Evolutionary conservation across 1,140 invertebrate genomes (phyloP).

Genomic region (Phortica variegata): DNA sequence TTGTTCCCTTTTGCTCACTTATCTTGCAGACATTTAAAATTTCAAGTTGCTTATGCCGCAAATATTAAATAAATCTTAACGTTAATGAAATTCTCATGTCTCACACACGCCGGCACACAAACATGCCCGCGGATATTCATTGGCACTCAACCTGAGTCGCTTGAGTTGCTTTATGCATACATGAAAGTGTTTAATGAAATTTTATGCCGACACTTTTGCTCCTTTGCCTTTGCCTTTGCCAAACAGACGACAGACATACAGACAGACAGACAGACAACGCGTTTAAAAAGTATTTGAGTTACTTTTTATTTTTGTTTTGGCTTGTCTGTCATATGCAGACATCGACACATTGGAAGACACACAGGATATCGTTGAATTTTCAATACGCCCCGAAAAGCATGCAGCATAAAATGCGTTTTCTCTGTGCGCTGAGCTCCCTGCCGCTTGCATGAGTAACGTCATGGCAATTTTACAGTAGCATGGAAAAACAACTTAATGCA

Average conservation of each 20-base stretch:
- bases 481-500: conserved; percentile 51
- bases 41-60: too few relatives aligned
- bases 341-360: background rate
- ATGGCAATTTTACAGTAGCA: conserved; percentile 14
- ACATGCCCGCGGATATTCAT: too few relatives aligned
- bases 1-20: too few relatives aligned
- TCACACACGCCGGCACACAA: too few relatives aligned
- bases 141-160: too few relatives aligned
- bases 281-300: background rate
- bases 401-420: conserved; percentile 10
- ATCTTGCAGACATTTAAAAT: too few relatives aligned
- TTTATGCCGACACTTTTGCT: conserved; percentile 26
- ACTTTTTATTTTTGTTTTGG: too few relatives aligned
- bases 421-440: conserved; percentile 17
- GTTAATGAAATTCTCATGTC: too few relatives aligned
- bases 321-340: background rate
- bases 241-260: background rate
- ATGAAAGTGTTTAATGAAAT: conserved; percentile 47
- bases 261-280: background rate
- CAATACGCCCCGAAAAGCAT: conserved; percentile 5
- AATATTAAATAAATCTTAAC: too few relatives aligned
- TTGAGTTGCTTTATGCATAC: too few relatives aligned
- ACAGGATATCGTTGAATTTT: conserved; percentile 10
- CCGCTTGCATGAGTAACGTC: conserved; percentile 10
- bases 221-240: conserved; percentile 40